Base-by-base conservation (phyloP, 2,888 invertebrate species). In the Lithophane ornitopus region DNA sequence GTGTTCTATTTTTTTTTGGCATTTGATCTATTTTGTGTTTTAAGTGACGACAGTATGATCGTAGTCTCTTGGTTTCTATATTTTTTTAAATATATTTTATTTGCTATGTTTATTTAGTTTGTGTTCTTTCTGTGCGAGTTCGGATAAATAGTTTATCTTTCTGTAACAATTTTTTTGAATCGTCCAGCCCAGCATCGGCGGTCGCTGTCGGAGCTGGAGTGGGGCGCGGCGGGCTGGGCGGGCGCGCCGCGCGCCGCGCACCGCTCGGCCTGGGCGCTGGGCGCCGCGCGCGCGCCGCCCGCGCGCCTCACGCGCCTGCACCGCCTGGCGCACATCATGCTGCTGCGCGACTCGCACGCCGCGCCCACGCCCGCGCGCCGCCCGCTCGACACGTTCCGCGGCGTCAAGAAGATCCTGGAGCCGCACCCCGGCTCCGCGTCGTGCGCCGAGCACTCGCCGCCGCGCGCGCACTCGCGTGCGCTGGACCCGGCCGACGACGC, bases 251-350 rank as follows among this genome's bases (percentile, higher is more conserved):
- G 49, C 19, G 90, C 91, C 67, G 90, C 76, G 61, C 70, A 69
- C 62, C 97, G 62, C 92, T 94, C 78, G 87, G 92, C 87, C 71
- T 86, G 85, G 88, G 91, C 87, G 70, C 88, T 90, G 39, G 89
- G 88, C 95, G 86, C 88, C 88, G 89, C 14, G 46, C 46, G 46
- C 46, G 93, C 54, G 92, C 62, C 92, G 92, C 94, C 71, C 95
- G 97, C 81, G 72, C 91, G 94, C 65, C 94, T 95, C 94, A 94
- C n/a, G 76, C 96, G 97, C 81, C 97, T 98, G 74, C 97, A 97
- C 76, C 97, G 98, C 87, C 97, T 98, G 14, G 98, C 98, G 70
- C 98, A 98, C 94, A 98, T 98, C 80, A 99, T 99, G 98, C 98
- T 98, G 92, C 97, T 98, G 86, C 97, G 98, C 87, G 98, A 98